phyloP scores from a whole-genome alignment of 2,797 vertebrate genomes.

The Holocentrus rufus region DNA sequence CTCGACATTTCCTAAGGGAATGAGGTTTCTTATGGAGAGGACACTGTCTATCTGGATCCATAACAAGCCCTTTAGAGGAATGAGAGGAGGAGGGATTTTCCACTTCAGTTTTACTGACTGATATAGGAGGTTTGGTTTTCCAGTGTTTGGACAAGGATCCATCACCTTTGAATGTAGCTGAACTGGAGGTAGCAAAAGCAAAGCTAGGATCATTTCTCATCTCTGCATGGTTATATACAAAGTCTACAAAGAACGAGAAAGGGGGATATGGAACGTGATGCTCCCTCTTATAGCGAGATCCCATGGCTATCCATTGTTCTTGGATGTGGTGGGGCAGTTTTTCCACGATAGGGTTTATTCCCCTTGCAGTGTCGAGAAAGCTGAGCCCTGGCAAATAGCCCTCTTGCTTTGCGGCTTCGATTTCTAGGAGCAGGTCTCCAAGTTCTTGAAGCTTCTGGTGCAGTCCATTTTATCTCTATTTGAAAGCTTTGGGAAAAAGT shows the following conservation, averaged over 20 bases:
- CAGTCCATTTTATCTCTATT: too few species aligned
- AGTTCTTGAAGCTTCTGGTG: slow-evolving; percentile 6
- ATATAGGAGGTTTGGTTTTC: too few species aligned
- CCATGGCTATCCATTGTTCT: slow-evolving; percentile 12
- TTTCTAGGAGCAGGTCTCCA: slow-evolving; percentile 13
- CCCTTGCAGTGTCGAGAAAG: slow-evolving; percentile 15
- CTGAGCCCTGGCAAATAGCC: slow-evolving; percentile 15
- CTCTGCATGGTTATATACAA: slow-evolving; percentile 16
- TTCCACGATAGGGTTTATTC: slow-evolving; percentile 17
- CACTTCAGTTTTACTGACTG: too few species aligned
- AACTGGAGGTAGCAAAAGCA: background rate
- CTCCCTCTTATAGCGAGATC: slow-evolving; percentile 25
- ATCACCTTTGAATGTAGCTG: too few species aligned
- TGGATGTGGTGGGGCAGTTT: slow-evolving; percentile 27
- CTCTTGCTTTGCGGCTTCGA: slow-evolving; percentile 8
- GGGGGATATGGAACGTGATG: slow-evolving; percentile 5
- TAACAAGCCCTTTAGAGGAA: too few species aligned
- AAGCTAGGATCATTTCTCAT: slow-evolving; percentile 43
- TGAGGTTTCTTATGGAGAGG: background rate
- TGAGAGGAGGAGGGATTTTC: background rate
- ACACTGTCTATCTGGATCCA: background rate
- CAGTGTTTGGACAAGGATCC: too few species aligned
- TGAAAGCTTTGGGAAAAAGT: background rate
- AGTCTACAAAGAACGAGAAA: slow-evolving; percentile 39
- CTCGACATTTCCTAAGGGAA: background rate